These are phyloP conservation scores for Xylophagus ater DNA, from an alignment of 2,888 invertebrate species.

Conservation along the genomic window DNA sequence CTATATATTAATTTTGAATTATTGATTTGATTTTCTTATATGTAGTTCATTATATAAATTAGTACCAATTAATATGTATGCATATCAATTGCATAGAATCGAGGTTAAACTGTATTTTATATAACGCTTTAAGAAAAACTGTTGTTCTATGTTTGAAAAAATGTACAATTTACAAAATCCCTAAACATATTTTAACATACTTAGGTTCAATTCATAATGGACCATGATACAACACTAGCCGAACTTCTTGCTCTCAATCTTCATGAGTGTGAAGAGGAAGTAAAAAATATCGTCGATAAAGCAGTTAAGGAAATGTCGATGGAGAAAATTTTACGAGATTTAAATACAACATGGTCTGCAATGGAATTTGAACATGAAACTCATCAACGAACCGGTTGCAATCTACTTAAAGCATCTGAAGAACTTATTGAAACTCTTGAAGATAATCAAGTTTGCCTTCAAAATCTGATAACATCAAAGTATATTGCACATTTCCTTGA, in stretches of 20 bases:
- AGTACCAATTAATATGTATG: too few relatives aligned
- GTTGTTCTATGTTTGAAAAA: too few relatives aligned
- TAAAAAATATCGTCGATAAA: constrained; percentile 94
- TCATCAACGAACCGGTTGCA: constrained; percentile 78
- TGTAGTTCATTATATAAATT: too few relatives aligned
- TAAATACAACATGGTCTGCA: constrained; percentile 78
- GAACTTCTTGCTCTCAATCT: constrained; percentile 84
- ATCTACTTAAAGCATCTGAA: constrained; percentile 79
- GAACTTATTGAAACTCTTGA: constrained; percentile 93
- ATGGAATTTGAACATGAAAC: constrained; percentile 89
- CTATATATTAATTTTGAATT: too few relatives aligned
- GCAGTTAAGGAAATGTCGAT: constrained; percentile 98
- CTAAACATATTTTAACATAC: too few relatives aligned
- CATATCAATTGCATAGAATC: too few relatives aligned
- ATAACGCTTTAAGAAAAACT: too few relatives aligned
- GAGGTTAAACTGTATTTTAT: too few relatives aligned
- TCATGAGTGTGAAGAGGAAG: constrained; percentile 95
- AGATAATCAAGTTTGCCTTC: constrained; percentile 91
- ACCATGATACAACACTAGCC: constrained; percentile 80
- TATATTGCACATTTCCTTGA: constrained; percentile 91
- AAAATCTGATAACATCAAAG: constrained; percentile 93
- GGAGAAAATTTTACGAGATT: constrained; percentile 86
- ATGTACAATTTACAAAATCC: too few relatives aligned
- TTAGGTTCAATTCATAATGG: constrained; percentile 89
- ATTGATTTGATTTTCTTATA: too few relatives aligned